These are phyloP conservation scores for Hippocampus kuda DNA, from an alignment of 2,797 vertebrate genomes.

Conservation along the genomic window DNA sequence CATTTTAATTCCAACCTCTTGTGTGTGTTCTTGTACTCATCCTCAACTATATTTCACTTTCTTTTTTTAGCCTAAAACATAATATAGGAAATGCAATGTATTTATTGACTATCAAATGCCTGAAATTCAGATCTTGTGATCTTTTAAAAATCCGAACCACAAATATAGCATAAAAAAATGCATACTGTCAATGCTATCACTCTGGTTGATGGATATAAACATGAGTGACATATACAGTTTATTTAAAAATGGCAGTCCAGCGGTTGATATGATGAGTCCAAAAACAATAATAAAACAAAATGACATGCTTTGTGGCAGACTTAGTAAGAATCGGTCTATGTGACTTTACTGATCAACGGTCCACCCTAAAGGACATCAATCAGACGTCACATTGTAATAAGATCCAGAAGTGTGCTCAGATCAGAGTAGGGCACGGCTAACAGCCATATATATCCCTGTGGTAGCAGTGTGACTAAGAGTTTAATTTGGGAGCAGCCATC, in stretches of 20 bases:
- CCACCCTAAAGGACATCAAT: constrained; percentile 53
- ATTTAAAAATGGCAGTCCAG: background rate
- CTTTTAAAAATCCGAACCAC: background rate
- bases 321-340: constrained; percentile 32
- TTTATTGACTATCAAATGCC: background rate
- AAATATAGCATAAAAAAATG: background rate
- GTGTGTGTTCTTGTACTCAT: background rate
- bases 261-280: background rate
- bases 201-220: background rate
- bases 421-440: constrained; percentile 56
- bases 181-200: background rate
- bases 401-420: constrained; percentile 52
- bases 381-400: constrained; percentile 56
- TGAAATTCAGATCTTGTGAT: no score
- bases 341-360: constrained; percentile 43
- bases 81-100: background rate
- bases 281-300: background rate
- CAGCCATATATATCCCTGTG: constrained; percentile 59
- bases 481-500: constrained; percentile 64
- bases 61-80: background rate
- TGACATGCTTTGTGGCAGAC: constrained; percentile 7
- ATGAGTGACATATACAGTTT: background rate
- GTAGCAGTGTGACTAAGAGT: constrained; percentile 67
- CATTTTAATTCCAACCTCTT: no score
- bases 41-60: background rate